phyloP scores from a whole-genome alignment of 2,113 vertebrate species.

The Periophthalmus modestus region DNA sequence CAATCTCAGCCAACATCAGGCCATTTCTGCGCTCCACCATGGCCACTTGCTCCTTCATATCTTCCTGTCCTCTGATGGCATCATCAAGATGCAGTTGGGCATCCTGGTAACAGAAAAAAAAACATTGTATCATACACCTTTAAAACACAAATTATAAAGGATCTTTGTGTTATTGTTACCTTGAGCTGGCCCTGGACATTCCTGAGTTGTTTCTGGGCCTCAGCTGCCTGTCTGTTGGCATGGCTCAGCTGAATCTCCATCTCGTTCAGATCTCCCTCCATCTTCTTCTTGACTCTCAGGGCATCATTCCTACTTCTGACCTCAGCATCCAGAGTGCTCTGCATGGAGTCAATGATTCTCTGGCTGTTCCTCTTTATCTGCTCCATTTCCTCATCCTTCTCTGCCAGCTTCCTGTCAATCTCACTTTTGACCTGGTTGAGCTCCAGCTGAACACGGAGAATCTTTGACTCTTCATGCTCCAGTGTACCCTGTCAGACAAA shows the following conservation, averaged over 20 bases:
- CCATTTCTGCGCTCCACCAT: conserved; percentile 82
- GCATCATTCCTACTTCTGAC: conserved; percentile 79
- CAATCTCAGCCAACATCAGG: conserved; percentile 66
- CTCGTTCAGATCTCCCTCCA: conserved; percentile 78
- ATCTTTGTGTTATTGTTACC: conserved; percentile 37
- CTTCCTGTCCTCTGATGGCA: conserved; percentile 80
- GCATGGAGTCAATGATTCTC: conserved; percentile 83
- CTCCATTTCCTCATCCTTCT: conserved; percentile 88
- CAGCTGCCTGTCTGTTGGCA: conserved; percentile 75
- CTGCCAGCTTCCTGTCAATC: conserved; percentile 82
- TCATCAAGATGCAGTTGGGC: conserved; percentile 88
- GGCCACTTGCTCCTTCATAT: conserved; percentile 85
- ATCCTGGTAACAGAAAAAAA: conserved; percentile 70
- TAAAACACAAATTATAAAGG: background rate
- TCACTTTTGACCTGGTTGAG: conserved; percentile 86
- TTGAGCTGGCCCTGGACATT: conserved; percentile 75
- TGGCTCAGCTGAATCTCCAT: conserved; percentile 79
- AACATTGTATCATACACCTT: background rate
- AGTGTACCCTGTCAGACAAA: conserved; percentile 57
- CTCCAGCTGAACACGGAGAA: conserved; percentile 80
- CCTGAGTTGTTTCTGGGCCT: conserved; percentile 81
- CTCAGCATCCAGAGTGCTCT: conserved; percentile 82
- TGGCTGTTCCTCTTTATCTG: conserved; percentile 87
- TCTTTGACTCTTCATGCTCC: conserved; percentile 75
- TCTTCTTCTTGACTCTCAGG: conserved; percentile 78